These are phyloP conservation scores for Chrosomus eos DNA, from an alignment of 2,797 vertebrate genomes.

Conservation along the genomic window DNA sequence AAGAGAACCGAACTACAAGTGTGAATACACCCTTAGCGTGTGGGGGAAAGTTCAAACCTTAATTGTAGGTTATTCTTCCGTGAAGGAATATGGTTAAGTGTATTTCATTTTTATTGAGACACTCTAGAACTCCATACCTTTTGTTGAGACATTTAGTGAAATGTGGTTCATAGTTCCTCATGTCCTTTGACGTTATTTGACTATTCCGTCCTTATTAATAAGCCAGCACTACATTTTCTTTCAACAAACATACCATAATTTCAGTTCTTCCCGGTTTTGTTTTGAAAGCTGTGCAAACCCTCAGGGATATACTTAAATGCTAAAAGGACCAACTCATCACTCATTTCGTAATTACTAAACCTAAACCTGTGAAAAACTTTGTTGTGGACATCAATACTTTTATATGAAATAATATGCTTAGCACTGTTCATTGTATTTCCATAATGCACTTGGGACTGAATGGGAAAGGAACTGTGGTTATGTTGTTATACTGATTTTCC, in stretches of 20 bases:
- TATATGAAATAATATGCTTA: slow-evolving; percentile 20
- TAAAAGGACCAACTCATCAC: neutral
- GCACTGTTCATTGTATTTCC: slow-evolving; percentile 2
- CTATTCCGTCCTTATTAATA: slow-evolving; percentile 22
- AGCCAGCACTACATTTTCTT: slow-evolving; percentile 11
- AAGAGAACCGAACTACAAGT: neutral
- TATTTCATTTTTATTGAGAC: slow-evolving; percentile 40
- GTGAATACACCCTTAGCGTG: neutral
- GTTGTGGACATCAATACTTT: slow-evolving; percentile 11
- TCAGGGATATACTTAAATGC: slow-evolving; percentile 2
- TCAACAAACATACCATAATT: slow-evolving; percentile 20
- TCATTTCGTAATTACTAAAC: neutral
- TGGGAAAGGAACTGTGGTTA: slow-evolving; percentile 7
- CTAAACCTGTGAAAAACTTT: neutral
- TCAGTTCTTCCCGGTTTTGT: neutral
- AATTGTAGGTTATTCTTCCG: neutral
- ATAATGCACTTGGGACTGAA: slow-evolving; percentile 30
- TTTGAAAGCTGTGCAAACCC: slow-evolving; percentile 20
- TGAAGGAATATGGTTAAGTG: neutral
- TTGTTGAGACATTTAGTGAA: slow-evolving; percentile 35
- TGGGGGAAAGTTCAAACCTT: neutral
- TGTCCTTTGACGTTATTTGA: slow-evolving; percentile 18
- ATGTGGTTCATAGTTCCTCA: slow-evolving; percentile 20
- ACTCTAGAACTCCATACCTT: neutral
- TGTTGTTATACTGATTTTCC: neutral